A percentile compares a stretch with the other conserved stretches of the same genome.
Evolutionary conservation across 2,888 invertebrate species (phyloP).

Genomic region (Brachyopa scutellaris): DNA sequence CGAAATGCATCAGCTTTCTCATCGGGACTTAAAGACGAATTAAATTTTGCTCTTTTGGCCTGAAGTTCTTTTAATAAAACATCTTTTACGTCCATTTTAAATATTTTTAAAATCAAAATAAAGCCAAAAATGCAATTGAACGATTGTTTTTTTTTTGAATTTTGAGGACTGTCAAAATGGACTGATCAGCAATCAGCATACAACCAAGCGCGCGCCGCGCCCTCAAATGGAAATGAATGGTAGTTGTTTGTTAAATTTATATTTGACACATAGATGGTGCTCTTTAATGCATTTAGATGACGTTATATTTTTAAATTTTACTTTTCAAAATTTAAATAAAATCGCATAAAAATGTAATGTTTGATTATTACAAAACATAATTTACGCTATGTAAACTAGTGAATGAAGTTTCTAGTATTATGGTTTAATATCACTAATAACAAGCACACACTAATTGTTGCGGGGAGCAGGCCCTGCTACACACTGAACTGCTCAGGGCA

Average conservation of each 20-base stretch:
- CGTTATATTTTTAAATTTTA: no score
- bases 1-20: slow-evolving; percentile 10
- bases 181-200: background rate
- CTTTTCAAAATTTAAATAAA: no score
- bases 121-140: background rate
- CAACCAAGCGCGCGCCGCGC: background rate
- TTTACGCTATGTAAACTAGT: no score
- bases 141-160: background rate
- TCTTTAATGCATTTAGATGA: no score
- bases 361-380: no score
- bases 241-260: no score
- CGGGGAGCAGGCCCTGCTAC: no score
- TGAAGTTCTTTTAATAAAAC: background rate
- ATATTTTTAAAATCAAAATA: background rate
- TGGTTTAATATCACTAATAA: no score
- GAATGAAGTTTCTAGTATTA: no score
- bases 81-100: background rate
- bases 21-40: background rate
- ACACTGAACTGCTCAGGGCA: no score
- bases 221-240: background rate
- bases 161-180: background rate
- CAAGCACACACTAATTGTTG: no score
- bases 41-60: background rate
- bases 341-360: no score
- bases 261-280: background rate